Evolutionary conservation across 2,797 vertebrate species (phyloP), one percentile per base, ranked within the genome.

Genomic region (Petrocephalus sullivani): DNA sequence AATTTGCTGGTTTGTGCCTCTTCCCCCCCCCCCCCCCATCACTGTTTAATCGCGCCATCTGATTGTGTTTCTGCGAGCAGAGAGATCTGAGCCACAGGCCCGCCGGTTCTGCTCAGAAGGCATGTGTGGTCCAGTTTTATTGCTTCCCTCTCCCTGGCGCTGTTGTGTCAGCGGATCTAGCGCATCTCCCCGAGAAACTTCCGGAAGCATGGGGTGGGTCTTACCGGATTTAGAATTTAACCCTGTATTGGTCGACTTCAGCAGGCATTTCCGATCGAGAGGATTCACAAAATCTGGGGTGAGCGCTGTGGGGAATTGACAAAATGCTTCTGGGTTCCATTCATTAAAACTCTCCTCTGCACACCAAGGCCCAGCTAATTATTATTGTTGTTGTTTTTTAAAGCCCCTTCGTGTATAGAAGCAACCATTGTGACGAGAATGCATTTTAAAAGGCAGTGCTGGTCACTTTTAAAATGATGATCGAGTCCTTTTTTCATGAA

Each of bases 21-120:
- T 28, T 28, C 0, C 89, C 81, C 58, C 87, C 81, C 88, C 54
- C 64, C 90, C 88, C 87, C 61, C 87, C 90, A 87, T 37, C 54
- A n/a, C 9, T 71, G 83, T 88, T 71, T 23, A 41, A 87, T 60
- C 57, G 23, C 61, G 0, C 51, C 89, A 53, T 56, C 54, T 84
- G 71, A 86, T 28, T 87, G 51, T 88, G 51, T 78, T 86, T 88
- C 85, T 87, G 19, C 9, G 37, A 86, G 85, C n/a, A 67, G n/a
- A 64, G 14, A 87, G n/a, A 58, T 37, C 56, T 58, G 33, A 67
- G 9, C 58, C 57, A 67, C 19, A 49, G 46, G 41, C 33, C 19
- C 41, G 1, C 19, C 12, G 41, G 57, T 60, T 87, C 41, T 87
- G 33, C 58, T 86, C 56, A 37, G 84, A 87, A 86, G 57, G 28